phyloP scores from a whole-genome alignment of 2,888 invertebrate genomes.

The Hirtodrosophila trivittata region DNA sequence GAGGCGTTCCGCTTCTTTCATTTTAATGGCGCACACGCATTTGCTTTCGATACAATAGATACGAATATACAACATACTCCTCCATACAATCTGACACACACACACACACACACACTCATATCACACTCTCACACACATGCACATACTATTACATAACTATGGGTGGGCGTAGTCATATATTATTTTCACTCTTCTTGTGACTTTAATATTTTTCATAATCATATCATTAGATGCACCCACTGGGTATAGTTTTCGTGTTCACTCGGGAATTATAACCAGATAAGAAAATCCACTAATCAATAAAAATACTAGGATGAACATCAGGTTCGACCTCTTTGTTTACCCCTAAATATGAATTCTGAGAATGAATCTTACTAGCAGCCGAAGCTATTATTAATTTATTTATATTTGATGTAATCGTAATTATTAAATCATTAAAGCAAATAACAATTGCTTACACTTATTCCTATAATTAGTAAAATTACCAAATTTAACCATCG shows the following conservation, averaged over 20 bases:
- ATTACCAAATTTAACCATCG: no score
- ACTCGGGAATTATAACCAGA: constrained; percentile 48
- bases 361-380: no score
- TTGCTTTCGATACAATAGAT: constrained; percentile 73
- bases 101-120: constrained; percentile 9
- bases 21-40: constrained; percentile 78
- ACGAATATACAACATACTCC: constrained; percentile 37
- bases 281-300: constrained; percentile 37
- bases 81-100: constrained; percentile 1
- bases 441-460: no score
- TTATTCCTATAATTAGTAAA: no score
- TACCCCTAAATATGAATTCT: no score
- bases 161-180: constrained; percentile 54
- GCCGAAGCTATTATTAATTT: no score
- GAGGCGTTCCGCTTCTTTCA: constrained; percentile 77
- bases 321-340: no score
- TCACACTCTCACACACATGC: background rate
- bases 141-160: constrained; percentile 11
- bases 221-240: constrained; percentile 69
- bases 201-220: constrained; percentile 72
- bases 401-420: no score
- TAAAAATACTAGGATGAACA: constrained; percentile 3
- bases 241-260: constrained; percentile 52
- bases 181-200: constrained; percentile 50
- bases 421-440: no score